Base-by-base conservation (phyloP, 64 coral and sea anemone species). In the Acropora yongei region DNA sequence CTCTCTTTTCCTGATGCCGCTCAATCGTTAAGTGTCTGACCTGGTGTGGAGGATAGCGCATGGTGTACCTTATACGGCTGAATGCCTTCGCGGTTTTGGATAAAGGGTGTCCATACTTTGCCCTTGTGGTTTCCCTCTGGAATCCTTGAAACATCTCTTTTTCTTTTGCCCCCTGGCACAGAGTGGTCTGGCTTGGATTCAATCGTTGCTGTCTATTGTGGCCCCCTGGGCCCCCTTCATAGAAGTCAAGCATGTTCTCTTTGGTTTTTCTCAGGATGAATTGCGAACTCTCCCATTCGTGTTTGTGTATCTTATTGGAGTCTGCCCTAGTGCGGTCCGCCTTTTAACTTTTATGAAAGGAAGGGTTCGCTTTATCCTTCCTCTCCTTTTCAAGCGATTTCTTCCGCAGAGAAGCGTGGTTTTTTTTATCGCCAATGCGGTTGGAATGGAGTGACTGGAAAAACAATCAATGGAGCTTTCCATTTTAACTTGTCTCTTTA, bases 1-100 rank as follows among this genome's bases (percentile, higher is more conserved):
- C 30, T 30, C 30, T 30, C 30, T 30, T 30, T 30, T 30, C 10
- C 51, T 30, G 30, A 55, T 55, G 51, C 51, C 51, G 6, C 0
- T 89, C 3, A 76, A 79, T 67, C 20, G 68, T 0, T 67, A 10
- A 1, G 84, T 49, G 41, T 17, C 43, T 17, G 55, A 89, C 14
- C 30, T 89, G 0, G 19, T 12, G 20, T 89, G 88, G 88, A 63
- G 65, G 47, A 39, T 87, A 0, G 7, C 84, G 0, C 84, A 87
- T 0, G 68, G 68, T 13, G 63, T 47, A 45, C 30, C 78, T 5
- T 77, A 58, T 12, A 89, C 53, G 5, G 40, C 53, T 17, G 73
- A 41, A 7, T 14, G 39, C 14, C 50, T 78, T 10, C 3, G 3
- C 14, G 9, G 10, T 44, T 77, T 47, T 17, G 44, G 75, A 14